phyloP scores from a whole-genome alignment of 2,797 vertebrate genomes.

The Zenarchopterus dispar region DNA sequence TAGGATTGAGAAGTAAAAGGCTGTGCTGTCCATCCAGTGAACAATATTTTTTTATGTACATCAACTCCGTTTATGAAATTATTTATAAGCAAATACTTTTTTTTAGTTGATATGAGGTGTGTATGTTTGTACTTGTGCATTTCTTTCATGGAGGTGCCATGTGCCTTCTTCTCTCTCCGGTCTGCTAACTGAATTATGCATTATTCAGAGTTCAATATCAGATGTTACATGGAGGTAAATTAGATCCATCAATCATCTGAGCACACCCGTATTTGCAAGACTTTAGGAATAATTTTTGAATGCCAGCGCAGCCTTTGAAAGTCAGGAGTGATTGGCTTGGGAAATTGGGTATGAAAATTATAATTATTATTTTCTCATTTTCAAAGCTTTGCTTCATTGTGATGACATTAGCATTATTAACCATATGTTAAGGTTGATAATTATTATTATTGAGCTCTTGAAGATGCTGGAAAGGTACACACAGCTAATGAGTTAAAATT shows the following conservation, averaged over 20 bases:
- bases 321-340: slow-evolving; percentile 63
- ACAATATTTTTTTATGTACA: slow-evolving; percentile 2
- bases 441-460: slow-evolving; percentile 45
- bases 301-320: slow-evolving; percentile 55
- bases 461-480: slow-evolving; percentile 41
- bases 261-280: slow-evolving; percentile 67
- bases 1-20: no score
- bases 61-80: slow-evolving; percentile 7
- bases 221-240: slow-evolving; percentile 76
- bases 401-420: slow-evolving; percentile 72
- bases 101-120: slow-evolving; percentile 19
- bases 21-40: no score
- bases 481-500: slow-evolving; percentile 39
- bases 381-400: slow-evolving; percentile 57
- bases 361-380: slow-evolving; percentile 74
- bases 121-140: slow-evolving; percentile 13
- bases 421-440: slow-evolving; percentile 58
- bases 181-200: slow-evolving; percentile 72
- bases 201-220: slow-evolving; percentile 82
- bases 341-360: slow-evolving; percentile 75
- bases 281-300: slow-evolving; percentile 71
- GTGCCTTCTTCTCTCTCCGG: slow-evolving; percentile 34
- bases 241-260: slow-evolving; percentile 80
- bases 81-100: slow-evolving; percentile 18
- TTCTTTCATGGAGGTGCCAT: slow-evolving; percentile 19